These are phyloP conservation scores for Tychaedon coryphoeus DNA, from an alignment of 2,113 vertebrate genomes.

Conservation along the genomic window DNA sequence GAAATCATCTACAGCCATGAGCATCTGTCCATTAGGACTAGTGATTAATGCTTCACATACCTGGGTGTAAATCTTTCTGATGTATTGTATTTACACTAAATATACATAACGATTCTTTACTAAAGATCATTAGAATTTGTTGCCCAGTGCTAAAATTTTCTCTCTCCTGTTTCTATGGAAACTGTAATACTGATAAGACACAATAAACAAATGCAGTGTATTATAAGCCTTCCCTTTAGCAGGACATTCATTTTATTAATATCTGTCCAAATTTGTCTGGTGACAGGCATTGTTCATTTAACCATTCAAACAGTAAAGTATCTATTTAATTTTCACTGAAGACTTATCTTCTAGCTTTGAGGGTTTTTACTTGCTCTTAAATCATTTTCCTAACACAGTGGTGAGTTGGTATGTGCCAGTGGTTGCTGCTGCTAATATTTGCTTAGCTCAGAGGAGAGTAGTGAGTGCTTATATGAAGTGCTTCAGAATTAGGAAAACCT, in stretches of 20 bases:
- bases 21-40: background rate
- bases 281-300: background rate
- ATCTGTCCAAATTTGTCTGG: background rate
- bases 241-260: slow-evolving; percentile 23
- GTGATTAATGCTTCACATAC: background rate
- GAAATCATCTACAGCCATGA: background rate
- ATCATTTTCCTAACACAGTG: background rate
- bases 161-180: slow-evolving; percentile 58
- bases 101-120: background rate
- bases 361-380: background rate
- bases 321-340: background rate
- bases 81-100: background rate
- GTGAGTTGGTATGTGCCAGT: background rate
- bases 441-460: background rate
- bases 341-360: background rate
- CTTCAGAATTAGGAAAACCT: background rate
- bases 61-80: background rate
- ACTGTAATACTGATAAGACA: slow-evolving; percentile 45
- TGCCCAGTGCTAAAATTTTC: slow-evolving; percentile 35
- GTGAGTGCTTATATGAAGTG: background rate
- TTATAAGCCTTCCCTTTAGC: background rate
- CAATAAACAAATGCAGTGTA: slow-evolving; percentile 44
- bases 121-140: slow-evolving; percentile 41
- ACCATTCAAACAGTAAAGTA: background rate
- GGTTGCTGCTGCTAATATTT: background rate